Conservation (phyloP, 1,140 invertebrate species). For the Lepidurus arcticus region DNA sequence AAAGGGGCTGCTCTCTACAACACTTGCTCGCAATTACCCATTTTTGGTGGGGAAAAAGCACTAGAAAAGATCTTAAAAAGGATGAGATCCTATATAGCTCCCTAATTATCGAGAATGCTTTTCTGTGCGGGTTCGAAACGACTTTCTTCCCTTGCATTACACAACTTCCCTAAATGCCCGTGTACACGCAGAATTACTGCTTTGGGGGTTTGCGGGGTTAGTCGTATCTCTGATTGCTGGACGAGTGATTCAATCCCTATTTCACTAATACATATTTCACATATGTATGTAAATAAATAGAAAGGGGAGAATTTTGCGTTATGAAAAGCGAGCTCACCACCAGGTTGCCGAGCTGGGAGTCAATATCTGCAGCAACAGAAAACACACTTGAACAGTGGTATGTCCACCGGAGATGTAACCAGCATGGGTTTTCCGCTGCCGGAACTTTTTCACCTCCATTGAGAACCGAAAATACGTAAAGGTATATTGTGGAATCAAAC, state of each 20-base stretch:
- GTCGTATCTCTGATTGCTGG: no score
- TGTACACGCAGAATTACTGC: no score
- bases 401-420: background rate
- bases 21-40: background rate
- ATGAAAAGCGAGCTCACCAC: background rate
- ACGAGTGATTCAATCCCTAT: background rate
- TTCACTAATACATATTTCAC: background rate
- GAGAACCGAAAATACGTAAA: background rate
- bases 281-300: background rate
- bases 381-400: background rate
- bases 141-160: no score
- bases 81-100: background rate
- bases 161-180: no score
- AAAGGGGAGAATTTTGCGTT: background rate
- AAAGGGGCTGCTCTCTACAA: background rate
- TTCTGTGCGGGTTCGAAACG: background rate
- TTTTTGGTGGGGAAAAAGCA: background rate
- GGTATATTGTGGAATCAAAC: background rate
- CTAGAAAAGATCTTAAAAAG: background rate
- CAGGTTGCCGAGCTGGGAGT: background rate
- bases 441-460: background rate
- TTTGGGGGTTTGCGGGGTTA: no score
- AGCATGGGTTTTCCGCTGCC: background rate
- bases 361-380: background rate
- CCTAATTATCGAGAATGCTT: constrained; percentile 5